Percentiles rank a stretch among this genome's conserved stretches.
Evolutionary conservation across 2,797 vertebrate species (phyloP).

Genomic region (Platyrinchus mystaceus): DNA sequence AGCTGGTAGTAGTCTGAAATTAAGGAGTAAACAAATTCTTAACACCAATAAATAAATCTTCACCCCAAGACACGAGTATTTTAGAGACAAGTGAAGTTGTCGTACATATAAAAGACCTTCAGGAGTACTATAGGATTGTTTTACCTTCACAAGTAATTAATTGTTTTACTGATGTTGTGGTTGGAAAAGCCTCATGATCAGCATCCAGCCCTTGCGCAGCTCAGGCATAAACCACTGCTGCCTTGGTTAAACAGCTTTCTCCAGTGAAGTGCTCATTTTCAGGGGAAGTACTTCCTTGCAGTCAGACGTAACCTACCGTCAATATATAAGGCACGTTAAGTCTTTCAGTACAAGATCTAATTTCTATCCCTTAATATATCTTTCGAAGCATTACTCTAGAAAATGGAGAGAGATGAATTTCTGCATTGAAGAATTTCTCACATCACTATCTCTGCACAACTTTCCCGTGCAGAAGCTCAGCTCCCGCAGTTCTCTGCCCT

Average conservation of each 20-base stretch:
- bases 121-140: background rate
- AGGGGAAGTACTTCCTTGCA: background rate
- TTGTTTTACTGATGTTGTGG: background rate
- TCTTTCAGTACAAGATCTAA: background rate
- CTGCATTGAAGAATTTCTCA: background rate
- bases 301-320: background rate
- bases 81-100: background rate
- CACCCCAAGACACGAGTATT: background rate
- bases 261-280: too few relatives aligned
- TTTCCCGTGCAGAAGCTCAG: background rate
- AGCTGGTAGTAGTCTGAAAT: background rate
- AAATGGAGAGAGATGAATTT: background rate
- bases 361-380: background rate
- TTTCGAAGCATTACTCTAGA: background rate
- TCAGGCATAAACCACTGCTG: background rate
- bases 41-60: background rate
- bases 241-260: background rate
- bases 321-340: rapidly evolving
- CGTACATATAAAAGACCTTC: background rate
- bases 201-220: background rate
- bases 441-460: rapidly evolving
- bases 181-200: rapidly evolving
- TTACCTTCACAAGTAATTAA: background rate
- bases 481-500: background rate
- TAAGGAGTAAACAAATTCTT: background rate